Evolutionary conservation across 2,113 vertebrate species (phyloP), one percentile per base, ranked within the genome.

Genomic region (Semicossyphus pulcher): DNA sequence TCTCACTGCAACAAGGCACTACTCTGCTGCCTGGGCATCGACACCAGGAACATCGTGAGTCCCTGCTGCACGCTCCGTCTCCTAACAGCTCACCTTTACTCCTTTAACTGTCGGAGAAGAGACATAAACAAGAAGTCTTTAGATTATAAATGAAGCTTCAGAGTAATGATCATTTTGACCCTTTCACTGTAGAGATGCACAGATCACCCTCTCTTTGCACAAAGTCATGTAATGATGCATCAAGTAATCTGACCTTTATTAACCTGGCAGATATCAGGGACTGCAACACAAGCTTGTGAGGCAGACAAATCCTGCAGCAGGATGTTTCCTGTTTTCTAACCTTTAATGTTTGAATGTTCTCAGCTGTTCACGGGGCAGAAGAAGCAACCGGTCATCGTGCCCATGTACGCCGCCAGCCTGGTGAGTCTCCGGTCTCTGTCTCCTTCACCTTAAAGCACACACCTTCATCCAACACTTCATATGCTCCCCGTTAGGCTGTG

Each of bases 341-440:
- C n/a, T 14, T 16, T 21, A n/a, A 18, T 26, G 28, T 31, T 42
- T 39, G 4, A 0, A 0, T 53, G 25, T 59, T 7, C 54, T 20
- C 87, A 99, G 97, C 93, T 99, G 68, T 99, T 99, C 91, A 99
- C 98, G 20, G 98, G 97, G 66, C 98, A 99, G 93, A 99, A 96
- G 95, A 99, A 99, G 88, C 97, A 99, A 78, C 96, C 98, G 48
- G 95, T 99, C 81, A 99, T 99, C 74, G 97, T 99, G 29, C 98
- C 98, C 78, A 97, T 98, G 96, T 99, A 98, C 76, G 98, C 98
- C 76, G 97, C 97, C 79, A 95, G 97, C 86, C 92, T 99, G 97
- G 98, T 99, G 93, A 98, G 96, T 86, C 23, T 4, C 10, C 47
- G 4, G 4, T n/a, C n/a, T n/a, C 26, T 9, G 10, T 14, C 20